These are phyloP conservation scores for Acanthosepion lycidas DNA, from an alignment of 2,888 invertebrate genomes.

Conservation along the genomic window DNA sequence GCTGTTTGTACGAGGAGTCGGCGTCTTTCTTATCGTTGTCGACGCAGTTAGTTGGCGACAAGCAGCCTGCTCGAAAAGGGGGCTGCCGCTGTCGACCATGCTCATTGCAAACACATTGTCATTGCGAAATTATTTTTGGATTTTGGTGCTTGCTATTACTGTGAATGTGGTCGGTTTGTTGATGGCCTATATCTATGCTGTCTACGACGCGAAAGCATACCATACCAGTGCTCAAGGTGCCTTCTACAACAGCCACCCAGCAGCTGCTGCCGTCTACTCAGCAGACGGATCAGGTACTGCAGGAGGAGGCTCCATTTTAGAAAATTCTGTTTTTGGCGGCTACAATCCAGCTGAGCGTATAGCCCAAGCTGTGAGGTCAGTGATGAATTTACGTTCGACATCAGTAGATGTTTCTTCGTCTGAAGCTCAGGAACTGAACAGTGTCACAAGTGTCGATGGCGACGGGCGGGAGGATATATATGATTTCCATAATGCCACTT, in stretches of 20 bases:
- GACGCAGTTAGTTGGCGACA: background rate
- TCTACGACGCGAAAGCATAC: constrained; percentile 7
- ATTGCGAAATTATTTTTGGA: constrained; percentile 37
- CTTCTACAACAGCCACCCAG: constrained; percentile 38
- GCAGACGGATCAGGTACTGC: background rate
- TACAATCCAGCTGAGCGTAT: constrained; percentile 34
- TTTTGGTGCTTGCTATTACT: constrained; percentile 34
- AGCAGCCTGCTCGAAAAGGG: background rate
- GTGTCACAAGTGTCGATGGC: background rate
- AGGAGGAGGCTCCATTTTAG: background rate
- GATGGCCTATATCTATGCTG: constrained; percentile 46
- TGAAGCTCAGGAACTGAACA: background rate
- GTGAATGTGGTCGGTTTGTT: constrained; percentile 39
- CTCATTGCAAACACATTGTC: constrained; percentile 36
- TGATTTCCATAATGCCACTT: constrained; percentile 39
- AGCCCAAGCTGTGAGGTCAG: constrained; percentile 23
- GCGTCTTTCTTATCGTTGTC: background rate
- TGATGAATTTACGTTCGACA: constrained; percentile 38
- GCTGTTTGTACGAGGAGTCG: background rate
- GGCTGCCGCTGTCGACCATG: constrained; percentile 39
- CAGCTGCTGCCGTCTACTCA: background rate
- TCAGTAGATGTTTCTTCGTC: background rate
- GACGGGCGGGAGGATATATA: background rate
- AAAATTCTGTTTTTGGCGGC: background rate
- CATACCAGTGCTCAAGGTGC: constrained; percentile 24